A percentile compares a stretch with the other conserved stretches of the same genome.
Conservation (phyloP, 2,888 invertebrate species). For the Kryphioiulus occultus region DNA sequence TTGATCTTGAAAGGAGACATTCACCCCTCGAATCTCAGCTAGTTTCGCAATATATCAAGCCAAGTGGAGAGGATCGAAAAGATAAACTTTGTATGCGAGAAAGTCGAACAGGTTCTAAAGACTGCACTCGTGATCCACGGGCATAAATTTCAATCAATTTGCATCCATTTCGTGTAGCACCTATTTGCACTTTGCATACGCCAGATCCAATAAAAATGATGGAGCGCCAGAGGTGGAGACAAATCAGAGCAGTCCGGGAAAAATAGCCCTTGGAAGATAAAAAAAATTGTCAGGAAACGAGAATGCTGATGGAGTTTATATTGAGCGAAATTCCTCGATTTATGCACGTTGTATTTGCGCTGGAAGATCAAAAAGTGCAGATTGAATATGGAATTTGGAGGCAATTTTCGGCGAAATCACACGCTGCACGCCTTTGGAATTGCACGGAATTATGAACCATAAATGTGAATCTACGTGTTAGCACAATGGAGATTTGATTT, state of each 20-base stretch:
- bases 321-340: neutral
- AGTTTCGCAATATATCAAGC: neutral
- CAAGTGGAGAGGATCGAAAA: neutral
- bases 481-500: neutral
- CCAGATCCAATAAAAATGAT: slow-evolving; percentile 1
- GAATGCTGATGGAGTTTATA: neutral
- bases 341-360: neutral
- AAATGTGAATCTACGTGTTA: neutral
- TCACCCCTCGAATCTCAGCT: neutral
- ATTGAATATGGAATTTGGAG: neutral
- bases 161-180: neutral
- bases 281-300: neutral
- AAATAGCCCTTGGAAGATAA: neutral
- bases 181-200: neutral
- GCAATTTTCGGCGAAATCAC: neutral
- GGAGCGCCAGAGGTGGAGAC: neutral
- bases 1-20: slow-evolving; percentile 20
- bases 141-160: slow-evolving; percentile 26
- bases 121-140: neutral
- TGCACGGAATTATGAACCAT: neutral
- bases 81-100: neutral
- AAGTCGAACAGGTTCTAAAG: slow-evolving; percentile 22
- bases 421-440: neutral
- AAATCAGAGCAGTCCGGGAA: neutral
- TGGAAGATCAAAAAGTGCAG: neutral